Base-by-base conservation (phyloP, 2,113 vertebrate genomes). In the Ceyx cyanopectus region DNA sequence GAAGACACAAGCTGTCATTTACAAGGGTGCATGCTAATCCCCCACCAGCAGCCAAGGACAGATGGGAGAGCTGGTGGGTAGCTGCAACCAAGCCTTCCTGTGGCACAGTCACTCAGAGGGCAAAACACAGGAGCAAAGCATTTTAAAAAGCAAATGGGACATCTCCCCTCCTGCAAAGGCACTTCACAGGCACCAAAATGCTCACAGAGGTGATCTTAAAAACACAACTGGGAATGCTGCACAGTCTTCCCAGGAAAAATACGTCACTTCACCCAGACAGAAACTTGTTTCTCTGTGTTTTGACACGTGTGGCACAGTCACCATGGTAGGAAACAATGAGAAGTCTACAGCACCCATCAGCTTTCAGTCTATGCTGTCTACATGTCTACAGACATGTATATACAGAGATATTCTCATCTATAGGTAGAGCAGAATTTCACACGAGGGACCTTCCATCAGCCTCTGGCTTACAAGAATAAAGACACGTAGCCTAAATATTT, bases 1-100 rank as follows among this genome's bases (percentile, higher is more conserved):
- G 2, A 68, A 29, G 56, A 37, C 40, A 34, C 14, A 43, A 27
- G 45, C 65, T 85, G 57, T 70, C 87, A 89, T 94, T 96, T 95
- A 81, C 63, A 94, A 73, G 85, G 58, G 51, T 51, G 53, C 45
- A 53, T 58, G 53, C 60, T 72, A 94, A 92, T 92, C 51, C 84
- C 45, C 68, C 61, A 46, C 27, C 83, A 94, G 29, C 61, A 45
- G 72, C 72, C 92, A 93, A 91, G 75, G 57, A 75, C 82, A 84
- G 30, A 60, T 19, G 51, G 93, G 51, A 87, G 94, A 96, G 92
- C 78, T 90, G 87, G 86, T 81, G 82, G 78, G 89, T 89, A 89
- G 66, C 74, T 53, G 74, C 85, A 83, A 90, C 57, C 89, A 95
- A 95, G 69, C 57, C 29, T 90, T 73, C 46, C 84, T 73, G 34